Percentiles rank a stretch among this genome's conserved stretches.
Evolutionary conservation across 2,113 vertebrate species (phyloP).

Genomic region (Notarius quadriscutis): DNA sequence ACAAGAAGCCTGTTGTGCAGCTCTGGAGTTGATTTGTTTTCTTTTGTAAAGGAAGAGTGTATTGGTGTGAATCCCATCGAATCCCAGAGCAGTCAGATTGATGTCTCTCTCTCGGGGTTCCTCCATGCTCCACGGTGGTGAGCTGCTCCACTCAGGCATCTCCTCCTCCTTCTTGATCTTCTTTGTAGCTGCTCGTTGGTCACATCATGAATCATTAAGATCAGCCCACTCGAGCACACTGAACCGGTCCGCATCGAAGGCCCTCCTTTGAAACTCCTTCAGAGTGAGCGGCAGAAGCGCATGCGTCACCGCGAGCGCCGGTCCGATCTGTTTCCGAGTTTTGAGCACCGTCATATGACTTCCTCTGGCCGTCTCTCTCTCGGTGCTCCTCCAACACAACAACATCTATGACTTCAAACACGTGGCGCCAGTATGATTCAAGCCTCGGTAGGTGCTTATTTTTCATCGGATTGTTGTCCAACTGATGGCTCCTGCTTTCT

Average conservation of each 20-base stretch:
- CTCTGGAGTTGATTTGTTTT: conserved; percentile 21
- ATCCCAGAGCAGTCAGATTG: conserved; percentile 3
- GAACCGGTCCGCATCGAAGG: conserved; percentile 53
- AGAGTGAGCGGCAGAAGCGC: neutral
- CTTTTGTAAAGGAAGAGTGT: conserved; percentile 37
- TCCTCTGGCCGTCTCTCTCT: neutral
- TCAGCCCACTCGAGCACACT: conserved; percentile 53
- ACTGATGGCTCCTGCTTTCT: conserved; percentile 46
- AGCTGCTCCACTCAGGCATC: conserved; percentile 68
- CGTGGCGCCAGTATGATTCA: conserved; percentile 60
- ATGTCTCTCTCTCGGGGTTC: conserved; percentile 55
- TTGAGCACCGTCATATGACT: conserved; percentile 38
- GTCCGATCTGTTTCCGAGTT: conserved; percentile 56
- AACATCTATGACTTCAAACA: conserved; percentile 13
- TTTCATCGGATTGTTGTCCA: conserved; percentile 66
- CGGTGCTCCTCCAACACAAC: neutral
- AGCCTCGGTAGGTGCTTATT: conserved; percentile 65
- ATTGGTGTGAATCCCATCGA: conserved; percentile 30
- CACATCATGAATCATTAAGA: conserved; percentile 43
- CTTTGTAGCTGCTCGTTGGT: conserved; percentile 35
- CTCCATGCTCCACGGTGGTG: conserved; percentile 68
- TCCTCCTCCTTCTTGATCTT: conserved; percentile 59
- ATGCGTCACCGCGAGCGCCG: conserved; percentile 38
- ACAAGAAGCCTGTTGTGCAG: conserved; percentile 9
- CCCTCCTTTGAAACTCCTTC: conserved; percentile 35